Conservation (phyloP, 1,140 invertebrate species). For the Thaumetopoea pityocampa region DNA sequence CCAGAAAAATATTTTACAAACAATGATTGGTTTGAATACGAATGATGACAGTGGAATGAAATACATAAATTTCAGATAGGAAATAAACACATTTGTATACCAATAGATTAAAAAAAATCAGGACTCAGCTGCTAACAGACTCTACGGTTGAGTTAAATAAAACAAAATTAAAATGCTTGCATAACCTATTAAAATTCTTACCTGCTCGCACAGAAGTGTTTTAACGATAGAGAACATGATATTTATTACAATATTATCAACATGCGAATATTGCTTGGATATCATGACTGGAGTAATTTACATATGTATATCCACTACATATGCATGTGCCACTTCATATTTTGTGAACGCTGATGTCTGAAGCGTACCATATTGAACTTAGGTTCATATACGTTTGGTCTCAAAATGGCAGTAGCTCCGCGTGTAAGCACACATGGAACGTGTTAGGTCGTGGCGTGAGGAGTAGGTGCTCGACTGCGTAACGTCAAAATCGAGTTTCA, state of each 20-base stretch:
- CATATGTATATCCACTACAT: constrained; percentile 19
- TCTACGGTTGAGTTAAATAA: too few species aligned
- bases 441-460: constrained; percentile 25
- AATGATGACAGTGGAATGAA: too few species aligned
- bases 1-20: too few species aligned
- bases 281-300: constrained; percentile 16
- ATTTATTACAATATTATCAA: constrained; percentile 8
- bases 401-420: constrained; percentile 4
- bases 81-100: too few species aligned
- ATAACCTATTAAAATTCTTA: too few species aligned
- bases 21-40: too few species aligned
- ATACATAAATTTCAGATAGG: too few species aligned
- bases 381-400: constrained; percentile 7
- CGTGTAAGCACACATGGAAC: constrained; percentile 15
- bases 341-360: constrained; percentile 1
- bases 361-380: constrained; percentile 7
- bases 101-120: too few species aligned
- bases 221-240: too few species aligned
- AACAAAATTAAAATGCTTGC: too few species aligned
- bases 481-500: constrained; percentile 37
- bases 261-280: constrained; percentile 11
- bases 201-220: too few species aligned
- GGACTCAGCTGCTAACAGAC: too few species aligned
- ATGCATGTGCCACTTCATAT: constrained; percentile 12
- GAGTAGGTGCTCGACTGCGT: constrained; percentile 29